Conservation (phyloP, 2,888 invertebrate genomes). For the Cheilosia impressa region DNA sequence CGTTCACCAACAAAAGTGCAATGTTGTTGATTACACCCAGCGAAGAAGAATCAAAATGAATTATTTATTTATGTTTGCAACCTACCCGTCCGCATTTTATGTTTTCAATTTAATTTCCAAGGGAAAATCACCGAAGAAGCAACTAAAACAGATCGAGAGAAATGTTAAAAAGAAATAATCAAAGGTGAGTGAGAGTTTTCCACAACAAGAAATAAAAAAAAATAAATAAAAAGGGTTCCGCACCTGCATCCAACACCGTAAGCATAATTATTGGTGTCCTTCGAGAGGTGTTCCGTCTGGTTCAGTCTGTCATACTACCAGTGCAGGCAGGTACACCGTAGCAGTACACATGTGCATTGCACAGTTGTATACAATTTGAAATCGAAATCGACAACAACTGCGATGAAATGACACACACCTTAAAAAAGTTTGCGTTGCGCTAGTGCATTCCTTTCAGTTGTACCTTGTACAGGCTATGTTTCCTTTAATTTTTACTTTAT, state of each 20-base stretch:
- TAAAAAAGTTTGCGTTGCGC: slow-evolving; percentile 66
- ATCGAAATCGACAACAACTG: slow-evolving; percentile 58
- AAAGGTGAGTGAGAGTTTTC: slow-evolving; percentile 58
- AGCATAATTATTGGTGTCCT: slow-evolving; percentile 39
- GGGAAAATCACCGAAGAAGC: slow-evolving; percentile 58
- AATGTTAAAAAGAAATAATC: slow-evolving; percentile 74
- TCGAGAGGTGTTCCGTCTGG: slow-evolving; percentile 43
- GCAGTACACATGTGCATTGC: slow-evolving; percentile 14
- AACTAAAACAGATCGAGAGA: slow-evolving; percentile 70
- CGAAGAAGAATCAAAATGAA: slow-evolving; percentile 72
- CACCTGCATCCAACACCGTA: slow-evolving; percentile 7
- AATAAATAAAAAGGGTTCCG: slow-evolving; percentile 11
- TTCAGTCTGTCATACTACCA: slow-evolving; percentile 12
- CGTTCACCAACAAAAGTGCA: slow-evolving; percentile 57
- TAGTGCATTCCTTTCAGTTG: slow-evolving; percentile 55
- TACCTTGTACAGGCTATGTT: slow-evolving; percentile 29
- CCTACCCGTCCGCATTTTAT: slow-evolving; percentile 73
- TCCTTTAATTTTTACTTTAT: slow-evolving; percentile 53
- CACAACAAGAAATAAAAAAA: not conserved
- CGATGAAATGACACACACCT: slow-evolving; percentile 67
- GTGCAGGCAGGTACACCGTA: slow-evolving; percentile 24
- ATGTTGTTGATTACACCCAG: slow-evolving; percentile 61
- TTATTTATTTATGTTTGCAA: slow-evolving; percentile 69
- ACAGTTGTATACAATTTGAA: slow-evolving; percentile 56
- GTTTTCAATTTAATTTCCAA: slow-evolving; percentile 70